Evolutionary conservation across 2,888 invertebrate species (phyloP).

Genomic region (Melanostoma mellinum): DNA sequence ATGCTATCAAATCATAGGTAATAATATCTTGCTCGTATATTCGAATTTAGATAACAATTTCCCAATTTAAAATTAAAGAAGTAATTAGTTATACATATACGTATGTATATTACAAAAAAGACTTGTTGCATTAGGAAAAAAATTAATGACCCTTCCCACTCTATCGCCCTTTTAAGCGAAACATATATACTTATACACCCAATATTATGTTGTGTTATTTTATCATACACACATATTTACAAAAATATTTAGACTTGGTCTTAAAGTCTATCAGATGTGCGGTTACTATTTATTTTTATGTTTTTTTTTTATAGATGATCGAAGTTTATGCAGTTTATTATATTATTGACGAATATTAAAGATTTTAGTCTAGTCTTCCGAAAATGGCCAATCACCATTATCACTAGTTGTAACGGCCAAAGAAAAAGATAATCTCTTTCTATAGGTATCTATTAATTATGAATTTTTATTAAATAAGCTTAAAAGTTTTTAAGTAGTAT

Average conservation of each 20-base stretch:
- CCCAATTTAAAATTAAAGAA: constrained; percentile 7
- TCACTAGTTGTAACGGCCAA: too few species aligned
- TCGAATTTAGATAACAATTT: constrained; percentile 5
- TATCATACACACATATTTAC: too few species aligned
- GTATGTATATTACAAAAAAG: constrained; percentile 22
- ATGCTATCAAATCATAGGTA: constrained; percentile 27
- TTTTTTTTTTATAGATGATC: not conserved
- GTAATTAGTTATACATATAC: constrained; percentile 17
- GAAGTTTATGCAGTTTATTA: not conserved
- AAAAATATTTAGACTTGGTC: too few species aligned
- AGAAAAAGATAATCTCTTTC: too few species aligned
- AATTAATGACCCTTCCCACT: constrained; percentile 19
- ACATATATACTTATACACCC: constrained; percentile 23
- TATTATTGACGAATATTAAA: not conserved
- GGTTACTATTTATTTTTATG: too few species aligned
- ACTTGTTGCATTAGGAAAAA: constrained; percentile 22
- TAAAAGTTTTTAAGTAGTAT: too few species aligned
- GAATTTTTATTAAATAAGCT: too few species aligned
- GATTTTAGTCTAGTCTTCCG: not conserved
- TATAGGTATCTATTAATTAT: too few species aligned
- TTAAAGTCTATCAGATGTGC: too few species aligned
- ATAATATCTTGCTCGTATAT: constrained; percentile 36
- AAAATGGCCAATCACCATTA: not conserved
- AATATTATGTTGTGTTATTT: not conserved
- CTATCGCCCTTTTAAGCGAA: constrained; percentile 57